Evolutionary conservation across 2,888 invertebrate genomes (phyloP), one percentile per base, ranked within the genome.

Genomic region (Drosophila gaucha): DNA sequence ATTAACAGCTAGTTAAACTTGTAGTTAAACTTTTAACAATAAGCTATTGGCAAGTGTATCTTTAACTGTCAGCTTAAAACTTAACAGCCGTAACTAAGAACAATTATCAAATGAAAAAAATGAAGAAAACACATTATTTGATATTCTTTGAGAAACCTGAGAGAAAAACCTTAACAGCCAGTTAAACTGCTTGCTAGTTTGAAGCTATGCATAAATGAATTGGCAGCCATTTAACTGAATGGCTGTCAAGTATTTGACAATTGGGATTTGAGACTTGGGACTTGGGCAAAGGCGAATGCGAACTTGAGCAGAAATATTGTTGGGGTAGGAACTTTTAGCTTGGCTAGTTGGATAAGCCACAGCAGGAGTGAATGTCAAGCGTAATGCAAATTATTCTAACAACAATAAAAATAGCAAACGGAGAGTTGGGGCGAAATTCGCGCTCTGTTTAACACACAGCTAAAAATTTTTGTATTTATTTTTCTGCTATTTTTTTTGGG

Each of bases 331-430:
- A 24, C 41, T 41, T 41, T 41, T n/a, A n/a, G n/a, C n/a, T n/a
- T n/a, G n/a, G n/a, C n/a, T n/a, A n/a, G n/a, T n/a, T n/a, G n/a
- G n/a, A n/a, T n/a, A 16, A 5, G 22, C 12, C 35, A 49, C 24
- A 46, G 14, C 44, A n/a, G 47, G 1, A 47, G 41, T 20, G 50
- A 70, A 65, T 46, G 54, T 39, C 51, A 59, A 50, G 49, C 50
- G 57, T 72, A 76, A 72, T 74, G 78, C 74, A 74, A 74, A 70
- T 67, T 71, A 74, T 74, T 74, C 67, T 59, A 52, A 43, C 62
- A 74, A 76, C 59, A 77, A 77, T 71, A 63, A 67, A 77, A 57
- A 50, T 65, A 47, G 59, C 2, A 10, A 8, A 12, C 10, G 46
- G n/a, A 2, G 12, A 10, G 22, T 2, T 3, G 5, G 31, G 50